A percentile compares a stretch with the other conserved stretches of the same genome.
Conservation (phyloP, 2,888 invertebrate species). For the Drosophila borborema region DNA sequence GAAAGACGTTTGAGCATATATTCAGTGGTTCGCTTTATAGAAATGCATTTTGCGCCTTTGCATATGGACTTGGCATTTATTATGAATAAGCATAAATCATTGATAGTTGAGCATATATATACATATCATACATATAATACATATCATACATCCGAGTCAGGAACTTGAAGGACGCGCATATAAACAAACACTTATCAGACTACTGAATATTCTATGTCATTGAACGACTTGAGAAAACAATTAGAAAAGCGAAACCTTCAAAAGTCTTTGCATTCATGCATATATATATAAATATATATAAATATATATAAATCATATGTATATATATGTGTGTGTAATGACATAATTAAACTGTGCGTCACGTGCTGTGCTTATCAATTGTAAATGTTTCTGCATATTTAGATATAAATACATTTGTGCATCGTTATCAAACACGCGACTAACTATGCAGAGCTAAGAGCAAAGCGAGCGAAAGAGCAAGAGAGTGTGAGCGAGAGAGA, state of each 20-base stretch:
- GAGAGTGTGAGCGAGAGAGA: background rate
- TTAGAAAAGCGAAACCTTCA: background rate
- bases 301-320: background rate
- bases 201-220: slow-evolving; percentile 6
- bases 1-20: background rate
- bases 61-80: background rate
- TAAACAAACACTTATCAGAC: slow-evolving; percentile 12
- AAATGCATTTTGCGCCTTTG: background rate
- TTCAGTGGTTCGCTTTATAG: background rate
- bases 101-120: background rate
- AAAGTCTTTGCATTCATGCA: background rate
- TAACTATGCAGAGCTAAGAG: slow-evolving; percentile 30
- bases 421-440: slow-evolving; percentile 8
- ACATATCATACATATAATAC: background rate
- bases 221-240: background rate
- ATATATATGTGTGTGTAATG: background rate
- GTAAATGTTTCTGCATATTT: background rate
- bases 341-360: background rate
- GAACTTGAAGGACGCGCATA: slow-evolving; percentile 4
- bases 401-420: slow-evolving; percentile 10
- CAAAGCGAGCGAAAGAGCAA: background rate
- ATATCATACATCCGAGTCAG: background rate
- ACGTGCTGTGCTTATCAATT: background rate
- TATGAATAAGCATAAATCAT: slow-evolving; percentile 1
- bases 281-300: background rate